These are phyloP conservation scores for Nipponia nippon DNA, from an alignment of 2,113 vertebrate genomes.

Conservation along the genomic window DNA sequence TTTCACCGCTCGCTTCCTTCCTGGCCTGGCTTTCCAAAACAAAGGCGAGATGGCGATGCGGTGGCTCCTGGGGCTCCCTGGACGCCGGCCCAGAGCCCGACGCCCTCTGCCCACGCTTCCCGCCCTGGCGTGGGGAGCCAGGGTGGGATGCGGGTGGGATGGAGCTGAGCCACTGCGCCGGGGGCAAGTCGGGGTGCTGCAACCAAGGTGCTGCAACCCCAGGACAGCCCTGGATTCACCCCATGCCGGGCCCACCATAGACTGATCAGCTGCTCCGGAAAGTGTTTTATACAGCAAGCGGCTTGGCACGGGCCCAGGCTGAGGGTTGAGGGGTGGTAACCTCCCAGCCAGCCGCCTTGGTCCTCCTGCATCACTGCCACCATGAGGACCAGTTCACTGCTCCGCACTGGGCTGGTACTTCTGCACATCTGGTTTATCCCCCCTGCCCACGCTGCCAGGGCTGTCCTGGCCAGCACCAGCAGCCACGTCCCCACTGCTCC, in stretches of 20 bases:
- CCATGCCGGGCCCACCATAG: accelerated
- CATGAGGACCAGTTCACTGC: accelerated
- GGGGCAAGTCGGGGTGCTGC: background rate
- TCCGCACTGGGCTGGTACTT: accelerated
- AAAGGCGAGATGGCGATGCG: background rate
- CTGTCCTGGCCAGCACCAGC: background rate
- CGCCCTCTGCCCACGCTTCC: background rate
- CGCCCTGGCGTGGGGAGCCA: background rate
- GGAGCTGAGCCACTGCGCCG: background rate
- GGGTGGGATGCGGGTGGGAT: background rate
- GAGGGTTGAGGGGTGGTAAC: background rate
- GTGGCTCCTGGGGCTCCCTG: slow-evolving; percentile 31
- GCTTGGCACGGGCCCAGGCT: background rate
- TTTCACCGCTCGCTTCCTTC: slow-evolving; percentile 46
- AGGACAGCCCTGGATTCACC: background rate
- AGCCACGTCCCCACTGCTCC: background rate
- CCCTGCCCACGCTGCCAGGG: background rate
- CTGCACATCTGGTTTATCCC: background rate
- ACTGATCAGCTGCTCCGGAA: background rate
- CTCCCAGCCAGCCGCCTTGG: accelerated
- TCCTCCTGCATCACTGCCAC: background rate
- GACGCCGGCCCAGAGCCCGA: background rate
- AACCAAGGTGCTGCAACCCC: accelerated
- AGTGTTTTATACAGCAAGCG: accelerated
- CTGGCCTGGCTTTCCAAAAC: slow-evolving; percentile 55